These are phyloP conservation scores for Caenorhabditis uteleia DNA, from an alignment of 2,888 invertebrate species.

Conservation along the genomic window DNA sequence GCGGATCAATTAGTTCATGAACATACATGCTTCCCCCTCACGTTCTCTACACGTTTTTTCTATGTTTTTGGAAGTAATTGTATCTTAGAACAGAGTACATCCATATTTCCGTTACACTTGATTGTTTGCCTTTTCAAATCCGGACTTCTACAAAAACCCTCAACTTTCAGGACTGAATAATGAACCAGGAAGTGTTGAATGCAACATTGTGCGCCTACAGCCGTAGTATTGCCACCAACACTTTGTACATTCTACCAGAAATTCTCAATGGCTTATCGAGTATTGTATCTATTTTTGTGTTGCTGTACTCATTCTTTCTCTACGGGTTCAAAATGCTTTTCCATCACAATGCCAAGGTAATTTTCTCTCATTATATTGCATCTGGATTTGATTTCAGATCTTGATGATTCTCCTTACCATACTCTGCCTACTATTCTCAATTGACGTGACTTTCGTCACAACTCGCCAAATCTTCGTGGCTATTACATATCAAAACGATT, in stretches of 20 bases:
- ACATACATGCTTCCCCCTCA: no score
- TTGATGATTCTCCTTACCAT: constrained; percentile 30
- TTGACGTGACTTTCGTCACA: constrained; percentile 18
- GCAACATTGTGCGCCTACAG: constrained; percentile 18
- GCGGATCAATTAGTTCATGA: no score
- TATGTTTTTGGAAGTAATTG: no score
- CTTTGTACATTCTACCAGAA: constrained; percentile 25
- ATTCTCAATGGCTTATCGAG: constrained; percentile 20
- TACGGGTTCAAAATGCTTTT: constrained; percentile 27
- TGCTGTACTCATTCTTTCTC: constrained; percentile 21
- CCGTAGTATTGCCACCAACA: constrained; percentile 19
- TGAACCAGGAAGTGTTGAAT: no score
- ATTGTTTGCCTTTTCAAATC: no score
- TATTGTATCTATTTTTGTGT: constrained; percentile 11
- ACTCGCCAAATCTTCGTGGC: constrained; percentile 17
- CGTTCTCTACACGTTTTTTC: no score
- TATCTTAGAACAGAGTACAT: no score
- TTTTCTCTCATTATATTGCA: no score
- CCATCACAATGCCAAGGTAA: constrained; percentile 31
- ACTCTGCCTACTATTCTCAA: constrained; percentile 22
- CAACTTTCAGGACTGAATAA: no score
- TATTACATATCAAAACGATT: constrained; percentile 17
- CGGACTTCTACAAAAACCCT: no score
- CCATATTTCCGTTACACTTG: no score
- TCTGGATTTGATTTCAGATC: constrained; percentile 5